phyloP scores from a whole-genome alignment of 2,888 invertebrate species.

The Cephonodes hylas region DNA sequence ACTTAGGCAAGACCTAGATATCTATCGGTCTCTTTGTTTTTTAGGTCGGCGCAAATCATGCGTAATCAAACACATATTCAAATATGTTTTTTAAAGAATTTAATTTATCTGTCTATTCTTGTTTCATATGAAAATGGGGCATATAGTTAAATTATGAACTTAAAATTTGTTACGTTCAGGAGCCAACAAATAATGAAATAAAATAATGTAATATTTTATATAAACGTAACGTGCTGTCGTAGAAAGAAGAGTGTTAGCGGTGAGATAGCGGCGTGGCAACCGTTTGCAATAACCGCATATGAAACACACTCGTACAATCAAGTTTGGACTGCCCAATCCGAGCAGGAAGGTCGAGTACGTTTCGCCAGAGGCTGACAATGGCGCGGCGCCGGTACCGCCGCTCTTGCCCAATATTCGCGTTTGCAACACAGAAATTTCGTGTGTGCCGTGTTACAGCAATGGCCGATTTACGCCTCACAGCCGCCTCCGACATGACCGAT shows the following conservation, averaged over 20 bases:
- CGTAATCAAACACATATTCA: constrained; percentile 10
- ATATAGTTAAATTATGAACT: background rate
- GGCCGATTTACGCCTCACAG: constrained; percentile 45
- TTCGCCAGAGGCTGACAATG: constrained; percentile 77
- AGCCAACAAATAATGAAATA: too few relatives aligned
- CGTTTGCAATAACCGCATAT: constrained; percentile 35
- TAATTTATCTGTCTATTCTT: background rate
- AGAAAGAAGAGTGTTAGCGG: background rate
- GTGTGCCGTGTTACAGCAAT: constrained; percentile 70
- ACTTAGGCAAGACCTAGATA: constrained; percentile 30
- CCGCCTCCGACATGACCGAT: constrained; percentile 3
- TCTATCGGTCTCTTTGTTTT: constrained; percentile 19
- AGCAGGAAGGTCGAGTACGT: constrained; percentile 72
- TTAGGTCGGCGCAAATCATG: constrained; percentile 11
- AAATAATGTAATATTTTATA: background rate
- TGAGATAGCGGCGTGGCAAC: constrained; percentile 8
- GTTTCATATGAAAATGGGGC: background rate
- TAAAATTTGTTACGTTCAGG: too few relatives aligned
- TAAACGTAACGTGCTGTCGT: background rate
- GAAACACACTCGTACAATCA: constrained; percentile 54
- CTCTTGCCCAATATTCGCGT: constrained; percentile 66
- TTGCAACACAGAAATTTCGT: constrained; percentile 78
- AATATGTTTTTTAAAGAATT: constrained; percentile 17
- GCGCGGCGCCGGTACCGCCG: constrained; percentile 60
- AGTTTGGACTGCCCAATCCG: constrained; percentile 72